Evolutionary conservation across 2,113 vertebrate species (phyloP), one percentile per base, ranked within the genome.

Genomic region (Malaclemys terrapin): DNA sequence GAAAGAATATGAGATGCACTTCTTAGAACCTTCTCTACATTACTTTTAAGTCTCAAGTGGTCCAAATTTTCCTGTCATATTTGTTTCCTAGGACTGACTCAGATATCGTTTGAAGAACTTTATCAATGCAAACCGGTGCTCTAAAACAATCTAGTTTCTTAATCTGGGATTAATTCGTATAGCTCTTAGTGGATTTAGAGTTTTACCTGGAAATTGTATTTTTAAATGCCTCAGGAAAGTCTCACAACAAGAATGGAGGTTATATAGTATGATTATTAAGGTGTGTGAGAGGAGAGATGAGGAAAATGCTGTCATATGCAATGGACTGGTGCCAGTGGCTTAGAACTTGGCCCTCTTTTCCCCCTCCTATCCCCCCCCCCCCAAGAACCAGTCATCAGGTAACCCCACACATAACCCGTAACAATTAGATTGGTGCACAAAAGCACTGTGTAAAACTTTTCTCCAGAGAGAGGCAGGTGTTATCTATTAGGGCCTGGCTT

Each of bases 1-100:
- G 99, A 99, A n/a, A 97, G 99, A 75, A 97, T 99, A 96, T 99
- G 94, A 98, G 7, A 29, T 10, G 85, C 90, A 57, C 17, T 1
- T 35, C 76, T 88, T 14, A 89, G 84, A 42, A 91, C 24, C 38
- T 50, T 69, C 50, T 65, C 1, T 11, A 84, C 35, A 3, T 42
- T 42, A 78, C 25, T 78, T 83, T 62, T 42, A 49, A 80, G 69
- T 45, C 29, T 56, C 14, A 6, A 92, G 72, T 1, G 17, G 82
- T 84, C 93, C 49, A 4, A 7, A 53, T 84, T 82, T 87, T 81
- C 10, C 42, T 35, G 4, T 53, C 65, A 54, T n/a, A 29, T 90
- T 97, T 87, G 90, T 59, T 87, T 87, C 89, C 53, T 89, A 62
- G 80, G 76, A 76, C 79, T 38, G 56, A 31, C 78, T 90, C 53